Conservation (phyloP, 53 echinoderm and acorn worm species). For the Astropecten irregularis region DNA sequence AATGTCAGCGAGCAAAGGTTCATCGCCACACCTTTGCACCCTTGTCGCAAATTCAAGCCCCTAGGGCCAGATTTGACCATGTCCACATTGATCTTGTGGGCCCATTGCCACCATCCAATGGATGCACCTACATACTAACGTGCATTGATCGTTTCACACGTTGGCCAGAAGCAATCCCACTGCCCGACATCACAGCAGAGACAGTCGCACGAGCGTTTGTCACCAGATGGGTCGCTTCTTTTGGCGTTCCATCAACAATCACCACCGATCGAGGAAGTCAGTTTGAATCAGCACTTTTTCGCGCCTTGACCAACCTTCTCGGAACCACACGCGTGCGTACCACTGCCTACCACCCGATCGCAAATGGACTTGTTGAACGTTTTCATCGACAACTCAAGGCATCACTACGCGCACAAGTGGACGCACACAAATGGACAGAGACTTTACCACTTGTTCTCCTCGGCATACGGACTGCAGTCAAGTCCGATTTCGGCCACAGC, state of each 20-base stretch:
- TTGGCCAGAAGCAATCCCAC: constrained; percentile 46
- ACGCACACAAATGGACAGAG: not conserved
- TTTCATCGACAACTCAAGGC: constrained; percentile 36
- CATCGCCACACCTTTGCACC: constrained; percentile 48
- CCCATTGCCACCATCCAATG: constrained; percentile 56
- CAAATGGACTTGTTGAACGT: constrained; percentile 56
- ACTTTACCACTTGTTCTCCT: constrained; percentile 27
- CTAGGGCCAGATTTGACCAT: constrained; percentile 50
- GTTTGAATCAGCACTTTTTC: constrained; percentile 58
- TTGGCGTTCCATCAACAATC: constrained; percentile 30
- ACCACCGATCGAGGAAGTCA: constrained; percentile 60
- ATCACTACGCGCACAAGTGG: constrained; percentile 25
- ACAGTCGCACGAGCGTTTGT: constrained; percentile 45
- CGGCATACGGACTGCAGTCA: constrained; percentile 24
- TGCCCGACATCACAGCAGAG: constrained; percentile 41
- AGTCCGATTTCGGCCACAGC: constrained; percentile 9
- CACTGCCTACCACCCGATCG: constrained; percentile 47
- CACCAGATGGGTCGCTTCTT: constrained; percentile 28
- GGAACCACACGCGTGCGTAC: constrained; percentile 42
- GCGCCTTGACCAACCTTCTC: constrained; percentile 27
- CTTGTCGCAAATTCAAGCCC: constrained; percentile 34
- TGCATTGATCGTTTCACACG: constrained; percentile 26
- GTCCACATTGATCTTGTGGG: constrained; percentile 67
- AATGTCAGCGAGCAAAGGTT: constrained; percentile 44
- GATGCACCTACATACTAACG: constrained; percentile 42